Conservation (phyloP, 2,797 vertebrate species). For the Scomberomorus guttatus region DNA sequence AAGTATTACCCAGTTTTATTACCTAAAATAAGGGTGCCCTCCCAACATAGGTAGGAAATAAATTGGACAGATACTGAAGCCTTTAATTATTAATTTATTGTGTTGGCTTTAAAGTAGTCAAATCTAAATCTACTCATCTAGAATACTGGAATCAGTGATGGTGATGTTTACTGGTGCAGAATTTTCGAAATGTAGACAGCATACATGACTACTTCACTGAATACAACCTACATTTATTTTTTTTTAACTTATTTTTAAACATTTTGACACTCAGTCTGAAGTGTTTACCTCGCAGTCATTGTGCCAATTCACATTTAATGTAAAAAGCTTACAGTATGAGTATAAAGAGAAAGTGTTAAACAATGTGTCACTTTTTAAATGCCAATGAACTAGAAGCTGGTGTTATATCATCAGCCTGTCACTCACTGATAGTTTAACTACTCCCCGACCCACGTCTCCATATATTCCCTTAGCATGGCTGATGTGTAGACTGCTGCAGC, state of each 20-base stretch:
- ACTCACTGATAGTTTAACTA: constrained; percentile 65
- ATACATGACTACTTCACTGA: not conserved
- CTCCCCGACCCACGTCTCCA: constrained; percentile 46
- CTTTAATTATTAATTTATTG: not conserved
- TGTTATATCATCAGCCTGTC: constrained; percentile 51
- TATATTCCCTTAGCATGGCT: constrained; percentile 60
- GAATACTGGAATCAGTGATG: not conserved
- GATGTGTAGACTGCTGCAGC: constrained; percentile 65
- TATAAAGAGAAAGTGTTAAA: constrained; percentile 44
- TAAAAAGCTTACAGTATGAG: constrained; percentile 10
- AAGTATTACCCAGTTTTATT: not conserved
- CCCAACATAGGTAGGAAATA: not conserved
- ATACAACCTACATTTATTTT: not conserved
- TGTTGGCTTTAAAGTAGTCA: no score
- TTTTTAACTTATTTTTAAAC: not conserved
- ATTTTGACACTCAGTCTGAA: not conserved
- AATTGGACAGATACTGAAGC: not conserved
- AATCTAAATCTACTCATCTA: not conserved
- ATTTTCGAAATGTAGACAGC: not conserved
- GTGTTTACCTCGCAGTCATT: constrained; percentile 11
- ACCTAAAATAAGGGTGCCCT: not conserved
- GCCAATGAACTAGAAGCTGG: constrained; percentile 34
- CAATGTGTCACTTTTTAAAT: constrained; percentile 39
- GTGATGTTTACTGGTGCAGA: not conserved
- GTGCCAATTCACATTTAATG: constrained; percentile 1